phyloP scores from a whole-genome alignment of 2,113 vertebrate genomes.

The Columbina picui region DNA sequence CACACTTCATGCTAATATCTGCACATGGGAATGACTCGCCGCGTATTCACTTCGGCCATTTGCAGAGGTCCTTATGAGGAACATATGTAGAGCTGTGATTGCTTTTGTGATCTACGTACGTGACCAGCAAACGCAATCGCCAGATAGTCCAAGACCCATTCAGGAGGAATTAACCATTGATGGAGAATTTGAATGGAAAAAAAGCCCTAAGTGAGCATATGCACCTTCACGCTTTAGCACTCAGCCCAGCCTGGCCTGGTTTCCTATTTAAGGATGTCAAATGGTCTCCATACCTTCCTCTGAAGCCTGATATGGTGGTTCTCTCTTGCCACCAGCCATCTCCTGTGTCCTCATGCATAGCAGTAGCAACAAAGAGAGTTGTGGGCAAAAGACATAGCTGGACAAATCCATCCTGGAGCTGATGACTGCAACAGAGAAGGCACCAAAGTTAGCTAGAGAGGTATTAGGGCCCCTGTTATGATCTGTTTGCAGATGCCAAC shows the following conservation, averaged over 20 bases:
- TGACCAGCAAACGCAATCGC: conserved; percentile 17
- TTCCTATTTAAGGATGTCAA: not conserved
- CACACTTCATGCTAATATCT: not conserved
- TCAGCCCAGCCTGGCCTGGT: not conserved
- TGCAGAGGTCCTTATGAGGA: conserved; percentile 36
- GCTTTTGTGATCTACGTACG: conserved; percentile 22
- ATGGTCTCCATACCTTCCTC: not conserved
- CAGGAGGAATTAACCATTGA: conserved; percentile 40
- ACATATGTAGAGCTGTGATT: conserved; percentile 29
- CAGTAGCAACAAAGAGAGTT: not conserved
- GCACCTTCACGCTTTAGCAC: not conserved
- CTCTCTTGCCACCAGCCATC: not conserved
- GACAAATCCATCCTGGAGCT: not conserved
- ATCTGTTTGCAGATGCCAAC: not conserved
- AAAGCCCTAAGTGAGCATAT: not conserved
- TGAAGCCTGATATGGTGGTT: not conserved
- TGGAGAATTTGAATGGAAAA: conserved; percentile 20
- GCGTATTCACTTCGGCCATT: conserved; percentile 22
- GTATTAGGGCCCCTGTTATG: not conserved
- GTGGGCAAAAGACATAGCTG: not conserved
- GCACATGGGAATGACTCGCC: not conserved
- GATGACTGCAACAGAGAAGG: not conserved
- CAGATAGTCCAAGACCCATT: conserved; percentile 10
- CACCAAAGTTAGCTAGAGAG: not conserved
- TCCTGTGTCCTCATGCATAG: not conserved